Conservation (phyloP, 2,113 vertebrate species). For the Lasiurus cinereus region DNA sequence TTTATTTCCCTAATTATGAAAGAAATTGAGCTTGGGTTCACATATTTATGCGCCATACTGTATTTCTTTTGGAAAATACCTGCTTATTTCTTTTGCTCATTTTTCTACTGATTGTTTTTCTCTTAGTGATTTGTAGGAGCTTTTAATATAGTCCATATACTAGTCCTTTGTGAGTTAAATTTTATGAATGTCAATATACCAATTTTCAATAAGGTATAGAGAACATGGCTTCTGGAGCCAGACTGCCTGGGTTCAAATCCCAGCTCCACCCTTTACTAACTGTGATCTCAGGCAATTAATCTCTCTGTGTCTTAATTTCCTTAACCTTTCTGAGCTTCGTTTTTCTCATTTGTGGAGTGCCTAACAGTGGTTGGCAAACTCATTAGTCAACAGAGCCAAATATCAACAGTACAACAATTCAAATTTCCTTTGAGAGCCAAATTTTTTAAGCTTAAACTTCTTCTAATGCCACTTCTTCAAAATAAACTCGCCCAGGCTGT, state of each 20-base stretch:
- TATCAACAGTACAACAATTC: no score
- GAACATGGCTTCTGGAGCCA: neutral
- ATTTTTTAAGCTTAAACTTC: no score
- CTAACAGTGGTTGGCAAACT: neutral
- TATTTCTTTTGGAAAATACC: slow-evolving; percentile 31
- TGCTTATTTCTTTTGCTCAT: slow-evolving; percentile 17
- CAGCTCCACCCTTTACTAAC: neutral
- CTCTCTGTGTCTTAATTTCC: neutral
- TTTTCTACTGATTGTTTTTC: slow-evolving; percentile 36
- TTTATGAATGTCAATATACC: neutral
- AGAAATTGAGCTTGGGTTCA: neutral
- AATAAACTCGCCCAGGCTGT: no score
- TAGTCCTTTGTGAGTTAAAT: neutral
- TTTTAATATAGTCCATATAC: slow-evolving; percentile 25
- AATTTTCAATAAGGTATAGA: neutral
- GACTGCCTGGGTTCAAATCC: neutral
- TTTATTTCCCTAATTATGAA: slow-evolving; percentile 35
- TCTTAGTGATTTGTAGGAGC: neutral
- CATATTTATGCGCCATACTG: neutral
- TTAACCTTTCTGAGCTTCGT: slow-evolving; percentile 6
- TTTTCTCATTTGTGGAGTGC: slow-evolving; percentile 20
- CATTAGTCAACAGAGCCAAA: no score
- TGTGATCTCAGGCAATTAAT: neutral
- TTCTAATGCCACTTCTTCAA: no score
- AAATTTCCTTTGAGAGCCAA: no score